Percentiles rank a stretch among this genome's conserved stretches.
These are phyloP conservation scores for Andricus quercusramuli DNA, from an alignment of 2,888 invertebrate genomes.

Conservation along the genomic window DNA sequence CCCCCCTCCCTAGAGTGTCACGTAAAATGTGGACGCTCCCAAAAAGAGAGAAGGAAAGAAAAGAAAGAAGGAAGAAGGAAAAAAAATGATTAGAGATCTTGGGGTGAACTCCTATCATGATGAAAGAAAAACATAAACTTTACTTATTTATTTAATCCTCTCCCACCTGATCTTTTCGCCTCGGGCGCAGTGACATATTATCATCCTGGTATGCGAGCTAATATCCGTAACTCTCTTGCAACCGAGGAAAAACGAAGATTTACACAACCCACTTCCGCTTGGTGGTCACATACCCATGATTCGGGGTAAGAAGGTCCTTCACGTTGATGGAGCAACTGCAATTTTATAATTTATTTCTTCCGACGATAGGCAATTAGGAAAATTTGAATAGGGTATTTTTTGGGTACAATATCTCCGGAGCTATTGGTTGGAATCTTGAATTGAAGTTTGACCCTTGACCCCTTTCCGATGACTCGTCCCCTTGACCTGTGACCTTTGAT, in stretches of 20 bases:
- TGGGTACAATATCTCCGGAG: too few species aligned
- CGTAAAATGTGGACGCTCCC: too few species aligned
- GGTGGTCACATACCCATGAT: neutral
- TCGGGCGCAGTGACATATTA: neutral
- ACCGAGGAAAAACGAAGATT: slow-evolving; percentile 2
- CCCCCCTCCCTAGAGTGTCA: too few species aligned
- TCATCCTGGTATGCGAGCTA: slow-evolving; percentile 11
- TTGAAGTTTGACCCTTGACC: too few species aligned
- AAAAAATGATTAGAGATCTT: neutral
- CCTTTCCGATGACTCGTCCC: too few species aligned
- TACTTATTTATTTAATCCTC: slow-evolving; percentile 2
- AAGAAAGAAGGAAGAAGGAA: neutral
- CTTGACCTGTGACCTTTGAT: too few species aligned
- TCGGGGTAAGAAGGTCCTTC: neutral
- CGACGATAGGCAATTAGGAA: neutral
- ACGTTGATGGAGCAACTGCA: neutral
- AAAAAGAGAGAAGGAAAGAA: neutral
- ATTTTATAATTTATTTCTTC: neutral
- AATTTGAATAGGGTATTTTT: too few species aligned
- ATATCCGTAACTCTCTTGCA: slow-evolving; percentile 27
- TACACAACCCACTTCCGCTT: neutral
- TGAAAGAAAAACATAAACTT: neutral
- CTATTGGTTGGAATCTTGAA: too few species aligned
- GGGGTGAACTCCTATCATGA: neutral
- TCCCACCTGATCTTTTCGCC: neutral